Percentiles rank a stretch among this genome's conserved stretches.
Evolutionary conservation across 2,113 vertebrate species (phyloP).

Genomic region (Cathartes aura): DNA sequence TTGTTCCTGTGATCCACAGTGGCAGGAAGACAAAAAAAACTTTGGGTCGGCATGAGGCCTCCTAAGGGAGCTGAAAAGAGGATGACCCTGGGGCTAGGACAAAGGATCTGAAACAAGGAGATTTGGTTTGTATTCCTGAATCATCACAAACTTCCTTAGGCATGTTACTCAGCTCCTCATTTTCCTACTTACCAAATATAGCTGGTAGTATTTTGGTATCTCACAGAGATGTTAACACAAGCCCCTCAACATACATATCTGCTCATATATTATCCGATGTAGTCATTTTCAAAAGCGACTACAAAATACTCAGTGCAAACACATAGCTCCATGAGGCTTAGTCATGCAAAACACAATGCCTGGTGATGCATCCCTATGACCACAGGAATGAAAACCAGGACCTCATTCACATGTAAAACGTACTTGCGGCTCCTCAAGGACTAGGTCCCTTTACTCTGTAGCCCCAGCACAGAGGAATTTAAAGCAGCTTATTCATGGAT

Average conservation of each 20-base stretch:
- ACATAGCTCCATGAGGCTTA: neutral
- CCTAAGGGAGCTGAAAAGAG: neutral
- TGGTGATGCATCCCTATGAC: neutral
- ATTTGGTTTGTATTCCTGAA: slow-evolving; percentile 8
- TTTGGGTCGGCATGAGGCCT: neutral
- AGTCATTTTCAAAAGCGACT: neutral
- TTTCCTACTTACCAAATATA: slow-evolving; percentile 43
- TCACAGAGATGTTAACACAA: slow-evolving; percentile 35
- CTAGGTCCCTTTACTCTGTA: neutral
- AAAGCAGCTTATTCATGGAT: neutral
- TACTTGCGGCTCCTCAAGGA: neutral
- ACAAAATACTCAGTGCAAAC: neutral
- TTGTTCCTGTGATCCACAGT: neutral
- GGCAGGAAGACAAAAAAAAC: neutral
- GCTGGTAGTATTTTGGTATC: slow-evolving; percentile 42
- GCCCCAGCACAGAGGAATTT: neutral
- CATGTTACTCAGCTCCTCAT: slow-evolving; percentile 22
- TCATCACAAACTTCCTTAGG: neutral
- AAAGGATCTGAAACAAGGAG: neutral
- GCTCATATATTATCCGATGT: slow-evolving; percentile 17
- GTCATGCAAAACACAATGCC: neutral
- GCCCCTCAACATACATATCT: slow-evolving; percentile 27
- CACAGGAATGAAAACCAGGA: neutral
- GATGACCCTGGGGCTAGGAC: neutral
- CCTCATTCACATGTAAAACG: neutral